A percentile compares a stretch with the other conserved stretches of the same genome.
phyloP scores from a whole-genome alignment of 2,888 invertebrate genomes.

The Hydrotaea diabolus region DNA sequence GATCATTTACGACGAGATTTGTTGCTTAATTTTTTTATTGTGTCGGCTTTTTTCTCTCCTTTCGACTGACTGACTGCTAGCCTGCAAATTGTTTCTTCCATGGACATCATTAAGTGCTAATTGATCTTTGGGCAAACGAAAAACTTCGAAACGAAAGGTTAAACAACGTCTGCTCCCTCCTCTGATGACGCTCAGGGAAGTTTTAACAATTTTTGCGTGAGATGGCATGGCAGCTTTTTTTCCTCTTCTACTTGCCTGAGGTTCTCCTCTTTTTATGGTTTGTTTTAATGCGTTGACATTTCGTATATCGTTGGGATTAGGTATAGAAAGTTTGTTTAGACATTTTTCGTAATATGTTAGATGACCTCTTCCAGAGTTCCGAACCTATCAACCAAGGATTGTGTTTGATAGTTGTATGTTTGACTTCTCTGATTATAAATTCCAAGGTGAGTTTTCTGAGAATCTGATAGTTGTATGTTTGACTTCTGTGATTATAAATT shows the following conservation, averaged over 20 bases:
- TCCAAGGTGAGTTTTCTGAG: too few relatives aligned
- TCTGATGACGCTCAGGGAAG: slow-evolving; percentile 57
- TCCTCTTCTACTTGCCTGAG: not conserved
- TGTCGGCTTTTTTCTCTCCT: slow-evolving; percentile 16
- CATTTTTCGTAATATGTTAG: too few relatives aligned
- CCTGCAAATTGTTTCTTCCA: slow-evolving; percentile 59
- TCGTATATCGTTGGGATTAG: not conserved
- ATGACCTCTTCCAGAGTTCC: too few relatives aligned
- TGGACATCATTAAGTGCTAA: slow-evolving; percentile 68
- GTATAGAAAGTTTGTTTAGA: not conserved
- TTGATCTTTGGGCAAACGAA: slow-evolving; percentile 61
- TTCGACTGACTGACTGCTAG: slow-evolving; percentile 21
- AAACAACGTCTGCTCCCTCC: slow-evolving; percentile 62
- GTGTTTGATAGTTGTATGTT: too few relatives aligned
- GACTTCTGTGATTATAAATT: too few relatives aligned
- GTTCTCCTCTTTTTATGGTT: not conserved
- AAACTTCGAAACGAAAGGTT: slow-evolving; percentile 49
- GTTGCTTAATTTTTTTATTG: slow-evolving; percentile 43
- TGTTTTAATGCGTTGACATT: slow-evolving; percentile 21
- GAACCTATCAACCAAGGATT: too few relatives aligned
- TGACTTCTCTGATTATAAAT: too few relatives aligned
- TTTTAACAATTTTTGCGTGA: slow-evolving; percentile 67
- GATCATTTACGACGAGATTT: slow-evolving; percentile 53
- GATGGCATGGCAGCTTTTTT: slow-evolving; percentile 41
- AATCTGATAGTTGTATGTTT: too few relatives aligned